Evolutionary conservation across 2,797 vertebrate genomes (phyloP).

Genomic region (Xiphorhynchus erythropygius): DNA sequence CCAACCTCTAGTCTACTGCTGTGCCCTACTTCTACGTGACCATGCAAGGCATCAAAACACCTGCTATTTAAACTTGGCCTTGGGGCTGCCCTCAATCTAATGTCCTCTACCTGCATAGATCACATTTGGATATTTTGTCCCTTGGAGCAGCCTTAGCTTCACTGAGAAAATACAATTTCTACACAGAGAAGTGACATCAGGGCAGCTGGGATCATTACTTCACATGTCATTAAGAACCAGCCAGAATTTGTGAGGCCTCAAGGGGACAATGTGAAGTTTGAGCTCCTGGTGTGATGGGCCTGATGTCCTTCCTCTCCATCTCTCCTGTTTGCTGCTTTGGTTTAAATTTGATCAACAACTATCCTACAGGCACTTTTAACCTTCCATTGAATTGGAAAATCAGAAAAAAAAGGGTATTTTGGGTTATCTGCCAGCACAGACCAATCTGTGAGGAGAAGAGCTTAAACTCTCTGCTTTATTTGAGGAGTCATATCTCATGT

Average conservation of each 20-base stretch:
- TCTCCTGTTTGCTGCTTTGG: not conserved
- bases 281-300: not conserved
- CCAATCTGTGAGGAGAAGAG: not conserved
- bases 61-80: not conserved
- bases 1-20: not conserved
- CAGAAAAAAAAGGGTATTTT: not conserved
- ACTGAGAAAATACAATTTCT: not conserved
- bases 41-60: not conserved
- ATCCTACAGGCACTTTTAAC: conserved; percentile 15
- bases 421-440: not conserved
- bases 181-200: not conserved
- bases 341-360: conserved; percentile 44
- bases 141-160: not conserved
- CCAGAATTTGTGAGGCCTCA: not conserved
- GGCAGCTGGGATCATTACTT: not conserved
- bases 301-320: not conserved
- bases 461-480: not conserved
- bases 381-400: conserved; percentile 7
- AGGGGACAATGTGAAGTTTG: conserved; percentile 5
- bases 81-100: not conserved
- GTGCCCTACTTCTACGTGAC: not conserved
- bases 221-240: not conserved
- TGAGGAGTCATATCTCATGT: not conserved
- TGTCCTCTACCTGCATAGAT: not conserved
- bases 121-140: not conserved